Evolutionary conservation across 2,113 vertebrate genomes (phyloP).

Genomic region (Vulpes ferrilata): DNA sequence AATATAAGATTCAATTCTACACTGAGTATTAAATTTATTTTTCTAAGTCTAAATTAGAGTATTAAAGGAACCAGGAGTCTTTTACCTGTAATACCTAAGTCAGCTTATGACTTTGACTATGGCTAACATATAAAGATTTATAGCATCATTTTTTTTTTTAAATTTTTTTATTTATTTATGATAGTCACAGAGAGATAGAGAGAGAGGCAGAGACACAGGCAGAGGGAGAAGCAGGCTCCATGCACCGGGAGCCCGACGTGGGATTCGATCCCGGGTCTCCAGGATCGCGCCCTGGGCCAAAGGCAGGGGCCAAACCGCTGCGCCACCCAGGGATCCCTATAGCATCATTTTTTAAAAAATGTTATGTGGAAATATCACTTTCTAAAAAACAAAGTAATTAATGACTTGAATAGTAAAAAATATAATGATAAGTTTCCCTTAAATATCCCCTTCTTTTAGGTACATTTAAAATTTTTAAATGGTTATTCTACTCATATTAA

Average conservation of each 20-base stretch:
- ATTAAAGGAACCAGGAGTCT: neutral
- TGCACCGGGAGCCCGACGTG: no score
- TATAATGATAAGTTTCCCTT: neutral
- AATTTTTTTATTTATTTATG: no score
- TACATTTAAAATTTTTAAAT: neutral
- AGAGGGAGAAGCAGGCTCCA: no score
- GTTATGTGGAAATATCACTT: neutral
- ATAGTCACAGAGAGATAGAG: no score
- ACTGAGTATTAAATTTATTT: neutral
- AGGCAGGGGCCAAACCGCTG: no score
- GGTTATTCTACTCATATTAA: neutral
- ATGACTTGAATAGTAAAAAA: neutral
- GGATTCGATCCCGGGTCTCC: no score
- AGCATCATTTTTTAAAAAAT: neutral
- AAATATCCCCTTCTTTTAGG: neutral
- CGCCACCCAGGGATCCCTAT: no score
- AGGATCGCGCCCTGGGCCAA: no score
- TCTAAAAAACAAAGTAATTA: neutral
- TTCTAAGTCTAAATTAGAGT: neutral
- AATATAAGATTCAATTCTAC: neutral
- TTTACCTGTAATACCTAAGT: neutral
- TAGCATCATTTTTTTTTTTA: neutral
- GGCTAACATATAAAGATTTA: neutral
- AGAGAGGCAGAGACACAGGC: no score
- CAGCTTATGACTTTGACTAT: neutral